Evolutionary conservation across 2,113 vertebrate species (phyloP), one percentile per base, ranked within the genome.

Genomic region (Phaethornis superciliosus): DNA sequence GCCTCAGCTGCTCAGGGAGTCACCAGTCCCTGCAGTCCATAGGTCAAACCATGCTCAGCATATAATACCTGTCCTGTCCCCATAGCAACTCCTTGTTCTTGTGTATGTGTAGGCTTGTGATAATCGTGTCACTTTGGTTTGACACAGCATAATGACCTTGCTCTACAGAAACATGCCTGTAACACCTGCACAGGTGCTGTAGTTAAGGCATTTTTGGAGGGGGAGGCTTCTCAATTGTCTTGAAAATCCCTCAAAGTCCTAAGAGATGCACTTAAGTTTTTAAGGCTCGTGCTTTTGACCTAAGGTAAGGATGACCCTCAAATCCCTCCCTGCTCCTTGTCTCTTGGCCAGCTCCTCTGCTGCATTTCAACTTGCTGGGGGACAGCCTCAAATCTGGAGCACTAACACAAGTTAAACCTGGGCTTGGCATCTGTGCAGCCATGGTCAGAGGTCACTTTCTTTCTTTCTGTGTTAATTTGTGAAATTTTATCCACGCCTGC

Each of bases 381-480:
- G 21, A 6, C 24, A 14, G 20, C 4, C 79, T 49, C 7, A 83
- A 76, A 78, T 19, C 51, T 75, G 22, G 81, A 75, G 56, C 47
- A 68, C 3, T 0, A 0, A 65, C 32, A 1, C 1, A 59, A 24
- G 42, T n/a, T 62, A n/a, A 35, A 58, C 37, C 27, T 3, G 24
- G 49, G 62, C 12, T 76, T 28, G 12, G 35, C 27, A 54, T 46
- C 60, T 68, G 35, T 32, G 2, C 35, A 49, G 28, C 49, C 40
- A 0, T 10, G 72, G 81, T 86, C 58, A 33, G 59, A 82, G 87
- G 55, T 47, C 62, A 9, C 51, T 52, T 5, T 76, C 47, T 94
- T 77, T 30, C 20, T 63, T 81, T 33, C 60, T 55, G 42, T 7
- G 78, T 72, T 94, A 72, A 94, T 96, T 96, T 74, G 84, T 94